Evolutionary conservation across 1,140 invertebrate species (phyloP), one percentile per base, ranked within the genome.

Genomic region (Ceratoteleas bidentatus): DNA sequence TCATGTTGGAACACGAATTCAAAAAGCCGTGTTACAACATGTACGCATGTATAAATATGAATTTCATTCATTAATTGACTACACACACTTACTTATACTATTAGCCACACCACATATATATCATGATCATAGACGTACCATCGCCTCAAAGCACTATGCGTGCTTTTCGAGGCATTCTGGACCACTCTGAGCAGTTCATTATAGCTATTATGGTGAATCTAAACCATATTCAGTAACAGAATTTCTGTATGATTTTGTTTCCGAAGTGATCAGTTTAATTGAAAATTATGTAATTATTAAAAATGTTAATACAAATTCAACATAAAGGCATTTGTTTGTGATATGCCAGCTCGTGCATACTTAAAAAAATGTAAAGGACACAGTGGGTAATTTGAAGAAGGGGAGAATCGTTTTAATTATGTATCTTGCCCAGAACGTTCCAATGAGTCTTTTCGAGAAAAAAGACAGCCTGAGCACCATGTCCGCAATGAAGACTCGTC

Each of bases 221-320:
- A 57, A 57, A 15, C 54, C 54, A 0, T 5, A 64, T 16, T 54
- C n/a, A 16, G 13, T 11, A 13, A 45, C 16, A 8, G 53, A 56
- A 38, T 56, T n/a, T 64, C 50, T 73, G 0, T 38, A 73, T 24
- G 52, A 75, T 50, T 49, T 60, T 32, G 16, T 60, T 5, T 32
- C 9, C 3, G 57, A 60, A 47, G 8, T 11, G 11, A 60, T 45
- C 32, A 4, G 45, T 33, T 60, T 60, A 60, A 60, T 60, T n/a
- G n/a, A n/a, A n/a, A n/a, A n/a, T n/a, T n/a, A n/a, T n/a, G n/a
- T n/a, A n/a, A n/a, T n/a, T n/a, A n/a, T n/a, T n/a, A n/a, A 43
- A 43, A 24, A 24, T 24, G 16, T 24, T 8, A 10, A 32, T 53
- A 53, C 32, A 38, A n/a, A 36, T 36, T 58, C 4, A 15, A 24